Evolutionary conservation across 2,113 vertebrate species (phyloP).

Genomic region (Platysternon megacephalum): DNA sequence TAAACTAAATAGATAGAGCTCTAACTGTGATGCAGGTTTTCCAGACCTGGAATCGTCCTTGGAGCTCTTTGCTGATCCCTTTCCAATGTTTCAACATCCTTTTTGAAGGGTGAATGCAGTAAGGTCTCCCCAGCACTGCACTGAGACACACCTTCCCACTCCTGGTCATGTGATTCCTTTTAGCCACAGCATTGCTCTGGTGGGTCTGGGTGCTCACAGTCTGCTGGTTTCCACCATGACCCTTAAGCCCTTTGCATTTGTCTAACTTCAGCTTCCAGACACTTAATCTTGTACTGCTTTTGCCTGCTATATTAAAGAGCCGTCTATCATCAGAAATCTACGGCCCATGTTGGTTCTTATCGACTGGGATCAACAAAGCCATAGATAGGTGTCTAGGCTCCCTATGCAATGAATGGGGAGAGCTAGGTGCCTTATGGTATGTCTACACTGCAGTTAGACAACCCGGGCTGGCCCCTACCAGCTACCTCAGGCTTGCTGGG

Average conservation of each 20-base stretch:
- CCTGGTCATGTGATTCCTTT: neutral
- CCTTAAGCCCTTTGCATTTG: neutral
- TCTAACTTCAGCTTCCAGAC: too few species aligned
- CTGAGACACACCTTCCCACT: neutral
- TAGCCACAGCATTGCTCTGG: neutral
- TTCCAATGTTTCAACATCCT: neutral
- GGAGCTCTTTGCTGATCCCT: neutral
- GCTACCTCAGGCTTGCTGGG: too few species aligned
- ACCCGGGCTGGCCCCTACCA: too few species aligned
- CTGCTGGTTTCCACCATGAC: neutral
- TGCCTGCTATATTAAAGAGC: too few species aligned
- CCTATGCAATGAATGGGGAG: too few species aligned
- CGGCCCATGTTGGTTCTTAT: too few species aligned
- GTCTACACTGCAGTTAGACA: too few species aligned
- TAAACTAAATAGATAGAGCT: neutral
- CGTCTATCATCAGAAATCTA: too few species aligned
- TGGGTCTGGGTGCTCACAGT: neutral
- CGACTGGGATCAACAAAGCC: too few species aligned
- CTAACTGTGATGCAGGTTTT: neutral
- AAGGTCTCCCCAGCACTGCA: neutral
- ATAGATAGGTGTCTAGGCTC: too few species aligned
- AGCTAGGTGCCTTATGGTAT: too few species aligned
- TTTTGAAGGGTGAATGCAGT: neutral
- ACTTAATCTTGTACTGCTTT: too few species aligned
- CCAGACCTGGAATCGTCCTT: neutral